A percentile compares a stretch with the other conserved stretches of the same genome.
phyloP scores from a whole-genome alignment of 2,797 vertebrate species.

The Halcyon badia region DNA sequence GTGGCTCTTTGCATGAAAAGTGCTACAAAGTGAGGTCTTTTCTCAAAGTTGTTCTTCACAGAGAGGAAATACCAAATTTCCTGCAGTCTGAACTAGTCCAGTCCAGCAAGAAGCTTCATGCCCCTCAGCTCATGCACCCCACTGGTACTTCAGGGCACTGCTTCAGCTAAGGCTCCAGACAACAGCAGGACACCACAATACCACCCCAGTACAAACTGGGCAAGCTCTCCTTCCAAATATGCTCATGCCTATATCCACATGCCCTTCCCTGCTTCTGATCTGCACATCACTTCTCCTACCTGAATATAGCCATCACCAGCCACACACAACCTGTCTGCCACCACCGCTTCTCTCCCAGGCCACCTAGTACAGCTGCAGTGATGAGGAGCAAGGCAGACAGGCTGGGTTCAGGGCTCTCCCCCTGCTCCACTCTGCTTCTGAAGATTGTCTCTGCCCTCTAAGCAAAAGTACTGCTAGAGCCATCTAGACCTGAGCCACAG shows the following conservation, averaged over 20 bases:
- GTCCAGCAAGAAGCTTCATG: background rate
- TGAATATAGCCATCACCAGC: background rate
- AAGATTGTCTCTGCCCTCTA: background rate
- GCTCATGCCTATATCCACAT: background rate
- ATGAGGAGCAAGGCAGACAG: background rate
- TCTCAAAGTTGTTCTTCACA: background rate
- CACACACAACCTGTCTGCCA: too few relatives aligned
- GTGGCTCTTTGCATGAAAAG: background rate
- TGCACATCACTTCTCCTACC: background rate
- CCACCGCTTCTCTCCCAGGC: background rate
- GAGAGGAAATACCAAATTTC: background rate
- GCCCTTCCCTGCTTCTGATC: background rate
- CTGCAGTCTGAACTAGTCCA: background rate
- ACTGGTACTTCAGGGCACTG: accelerated
- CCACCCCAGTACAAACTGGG: accelerated
- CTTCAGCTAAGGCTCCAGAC: background rate
- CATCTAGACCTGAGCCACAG: background rate
- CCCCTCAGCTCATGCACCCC: accelerated
- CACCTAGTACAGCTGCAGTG: accelerated
- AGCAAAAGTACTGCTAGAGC: background rate
- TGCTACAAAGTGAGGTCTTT: background rate
- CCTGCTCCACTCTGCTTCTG: background rate
- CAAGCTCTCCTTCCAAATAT: background rate
- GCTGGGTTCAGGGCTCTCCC: background rate
- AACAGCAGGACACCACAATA: background rate